Conservation (phyloP, 2,797 vertebrate genomes). For the Silurus aristotelis region DNA sequence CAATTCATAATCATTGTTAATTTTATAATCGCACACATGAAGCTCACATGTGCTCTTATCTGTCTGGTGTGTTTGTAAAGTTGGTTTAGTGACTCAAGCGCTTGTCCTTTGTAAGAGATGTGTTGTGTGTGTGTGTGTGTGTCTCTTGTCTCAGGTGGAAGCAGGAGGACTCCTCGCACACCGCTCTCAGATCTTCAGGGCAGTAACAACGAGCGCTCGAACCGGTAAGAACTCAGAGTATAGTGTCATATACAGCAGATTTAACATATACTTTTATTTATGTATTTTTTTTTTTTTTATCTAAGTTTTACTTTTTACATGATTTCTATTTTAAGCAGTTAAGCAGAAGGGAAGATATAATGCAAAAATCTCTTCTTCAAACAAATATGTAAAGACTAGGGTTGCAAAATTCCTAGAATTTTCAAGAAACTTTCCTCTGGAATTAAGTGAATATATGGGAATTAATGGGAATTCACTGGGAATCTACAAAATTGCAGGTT, state of each 20-base stretch:
- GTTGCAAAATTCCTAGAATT: no score
- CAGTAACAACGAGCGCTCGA: conserved; percentile 84
- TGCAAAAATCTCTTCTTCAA: no score
- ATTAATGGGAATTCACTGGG: no score
- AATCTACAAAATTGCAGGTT: no score
- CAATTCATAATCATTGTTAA: neutral
- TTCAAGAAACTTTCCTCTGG: no score
- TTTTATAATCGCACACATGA: conserved; percentile 12
- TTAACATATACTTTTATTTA: no score
- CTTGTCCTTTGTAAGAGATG: neutral
- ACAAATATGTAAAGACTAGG: no score
- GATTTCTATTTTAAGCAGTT: neutral
- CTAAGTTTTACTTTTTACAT: neutral
- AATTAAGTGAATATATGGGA: no score
- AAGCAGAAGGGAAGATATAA: neutral
- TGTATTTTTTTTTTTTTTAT: neutral
- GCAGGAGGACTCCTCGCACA: conserved; percentile 79
- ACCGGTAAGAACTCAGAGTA: conserved; percentile 76
- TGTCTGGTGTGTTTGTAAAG: neutral
- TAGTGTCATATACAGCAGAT: neutral
- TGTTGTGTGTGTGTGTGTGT: conserved; percentile 9
- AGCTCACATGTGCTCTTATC: conserved; percentile 8
- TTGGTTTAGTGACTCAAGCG: neutral
- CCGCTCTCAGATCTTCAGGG: conserved; percentile 93
- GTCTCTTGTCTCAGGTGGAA: conserved; percentile 49